Conservation (phyloP, 1,140 invertebrate species). For the Papilio xuthus region DNA sequence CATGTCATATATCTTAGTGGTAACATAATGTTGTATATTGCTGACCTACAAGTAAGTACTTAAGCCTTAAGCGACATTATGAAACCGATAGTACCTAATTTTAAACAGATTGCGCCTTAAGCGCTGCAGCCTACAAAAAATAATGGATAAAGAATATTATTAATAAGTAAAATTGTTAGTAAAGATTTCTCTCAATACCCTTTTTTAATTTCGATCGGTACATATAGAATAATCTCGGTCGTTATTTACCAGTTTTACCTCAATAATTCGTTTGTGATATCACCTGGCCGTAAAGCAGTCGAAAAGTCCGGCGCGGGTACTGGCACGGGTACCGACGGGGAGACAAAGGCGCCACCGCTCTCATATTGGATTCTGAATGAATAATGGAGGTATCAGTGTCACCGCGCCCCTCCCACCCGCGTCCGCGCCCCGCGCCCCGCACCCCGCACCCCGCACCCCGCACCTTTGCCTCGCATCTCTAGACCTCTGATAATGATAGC, state of each 20-base stretch:
- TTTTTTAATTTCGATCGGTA: neutral
- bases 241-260: slow-evolving; percentile 16
- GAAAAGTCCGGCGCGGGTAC: slow-evolving; percentile 2
- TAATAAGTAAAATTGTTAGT: neutral
- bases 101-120: too few species aligned
- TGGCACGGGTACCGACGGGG: neutral
- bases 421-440: neutral
- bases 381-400: slow-evolving; percentile 28
- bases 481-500: slow-evolving; percentile 18
- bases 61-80: too few species aligned
- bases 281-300: slow-evolving; percentile 29
- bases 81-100: too few species aligned
- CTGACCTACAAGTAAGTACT: too few species aligned
- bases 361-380: slow-evolving; percentile 35
- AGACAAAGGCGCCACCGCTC: slow-evolving; percentile 26
- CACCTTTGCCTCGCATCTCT: neutral
- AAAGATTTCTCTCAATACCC: neutral
- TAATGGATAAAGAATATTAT: neutral
- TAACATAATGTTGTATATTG: too few species aligned
- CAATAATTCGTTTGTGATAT: slow-evolving; percentile 31
- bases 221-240: slow-evolving; percentile 17
- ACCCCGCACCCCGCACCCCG: neutral
- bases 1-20: too few species aligned
- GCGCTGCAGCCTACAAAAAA: neutral
- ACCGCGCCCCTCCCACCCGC: neutral